Conservation (phyloP, 2,888 invertebrate genomes). For the Nomada fabriciana region DNA sequence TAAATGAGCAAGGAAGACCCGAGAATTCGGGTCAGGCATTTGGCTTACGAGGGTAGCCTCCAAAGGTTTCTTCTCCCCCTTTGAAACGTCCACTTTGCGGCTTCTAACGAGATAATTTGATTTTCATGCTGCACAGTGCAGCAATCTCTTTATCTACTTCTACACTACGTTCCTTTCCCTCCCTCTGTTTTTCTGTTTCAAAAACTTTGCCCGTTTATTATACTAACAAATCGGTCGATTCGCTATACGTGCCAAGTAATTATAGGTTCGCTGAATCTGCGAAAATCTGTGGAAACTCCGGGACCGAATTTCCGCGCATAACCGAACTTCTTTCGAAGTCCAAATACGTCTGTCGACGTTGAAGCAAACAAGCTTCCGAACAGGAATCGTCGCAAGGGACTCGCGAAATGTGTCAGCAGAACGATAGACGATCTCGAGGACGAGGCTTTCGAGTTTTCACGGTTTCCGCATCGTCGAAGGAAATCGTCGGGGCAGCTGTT, state of each 20-base stretch:
- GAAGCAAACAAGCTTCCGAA: not conserved
- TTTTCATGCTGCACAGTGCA: constrained; percentile 63
- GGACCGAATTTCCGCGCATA: too few species aligned
- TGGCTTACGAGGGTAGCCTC: constrained; percentile 66
- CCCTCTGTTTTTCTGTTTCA: not conserved
- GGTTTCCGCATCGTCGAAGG: not conserved
- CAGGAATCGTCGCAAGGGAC: not conserved
- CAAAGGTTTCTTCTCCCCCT: constrained; percentile 68
- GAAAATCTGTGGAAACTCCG: too few species aligned
- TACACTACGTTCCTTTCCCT: not conserved
- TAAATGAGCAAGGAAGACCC: constrained; percentile 67
- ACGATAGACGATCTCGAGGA: not conserved
- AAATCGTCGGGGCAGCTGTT: not conserved
- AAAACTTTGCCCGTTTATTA: constrained; percentile 10
- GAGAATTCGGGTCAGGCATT: constrained; percentile 71
- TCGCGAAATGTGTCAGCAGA: not conserved
- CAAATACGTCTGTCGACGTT: too few species aligned
- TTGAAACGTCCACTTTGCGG: constrained; percentile 77
- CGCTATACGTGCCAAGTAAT: not conserved
- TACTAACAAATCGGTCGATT: constrained; percentile 13
- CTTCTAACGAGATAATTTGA: constrained; percentile 83
- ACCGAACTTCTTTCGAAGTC: too few species aligned
- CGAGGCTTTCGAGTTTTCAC: not conserved
- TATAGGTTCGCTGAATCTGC: too few species aligned
- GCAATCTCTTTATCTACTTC: not conserved